phyloP scores from a whole-genome alignment of 1,140 invertebrate genomes.

The Hydropsyche tenuis region DNA sequence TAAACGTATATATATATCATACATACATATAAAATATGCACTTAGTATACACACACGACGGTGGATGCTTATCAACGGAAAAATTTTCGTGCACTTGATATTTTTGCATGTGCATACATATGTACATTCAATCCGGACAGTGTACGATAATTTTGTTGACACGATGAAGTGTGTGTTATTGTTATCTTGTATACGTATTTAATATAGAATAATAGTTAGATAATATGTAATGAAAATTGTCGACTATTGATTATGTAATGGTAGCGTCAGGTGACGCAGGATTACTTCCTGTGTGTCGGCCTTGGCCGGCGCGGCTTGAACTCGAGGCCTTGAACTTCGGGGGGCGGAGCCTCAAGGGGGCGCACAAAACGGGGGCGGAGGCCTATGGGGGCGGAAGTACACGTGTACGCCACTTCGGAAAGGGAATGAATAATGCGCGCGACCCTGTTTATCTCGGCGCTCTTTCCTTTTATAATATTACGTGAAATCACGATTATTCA shows the following conservation, averaged over 20 bases:
- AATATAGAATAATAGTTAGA: not conserved
- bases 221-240: not conserved
- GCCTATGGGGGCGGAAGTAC: not conserved
- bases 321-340: conserved; percentile 23
- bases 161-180: not conserved
- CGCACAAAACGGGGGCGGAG: not conserved
- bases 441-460: too few relatives aligned
- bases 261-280: conserved; percentile 17
- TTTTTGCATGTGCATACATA: too few relatives aligned
- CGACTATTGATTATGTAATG: not conserved
- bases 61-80: too few relatives aligned
- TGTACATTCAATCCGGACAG: too few relatives aligned
- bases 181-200: not conserved
- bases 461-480: not conserved
- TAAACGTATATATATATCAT: too few relatives aligned
- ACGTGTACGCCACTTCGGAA: conserved; percentile 14
- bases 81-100: too few relatives aligned
- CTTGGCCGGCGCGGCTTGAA: conserved; percentile 20
- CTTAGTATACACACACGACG: too few relatives aligned
- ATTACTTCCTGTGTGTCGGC: conserved; percentile 3
- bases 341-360: not conserved
- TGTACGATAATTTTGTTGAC: not conserved
- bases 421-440: conserved; percentile 36
- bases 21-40: too few relatives aligned
- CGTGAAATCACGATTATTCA: not conserved